Percentiles rank a stretch among this genome's conserved stretches.
Evolutionary conservation across 2,797 vertebrate genomes (phyloP).

Genomic region (Uromys caudimaculatus): DNA sequence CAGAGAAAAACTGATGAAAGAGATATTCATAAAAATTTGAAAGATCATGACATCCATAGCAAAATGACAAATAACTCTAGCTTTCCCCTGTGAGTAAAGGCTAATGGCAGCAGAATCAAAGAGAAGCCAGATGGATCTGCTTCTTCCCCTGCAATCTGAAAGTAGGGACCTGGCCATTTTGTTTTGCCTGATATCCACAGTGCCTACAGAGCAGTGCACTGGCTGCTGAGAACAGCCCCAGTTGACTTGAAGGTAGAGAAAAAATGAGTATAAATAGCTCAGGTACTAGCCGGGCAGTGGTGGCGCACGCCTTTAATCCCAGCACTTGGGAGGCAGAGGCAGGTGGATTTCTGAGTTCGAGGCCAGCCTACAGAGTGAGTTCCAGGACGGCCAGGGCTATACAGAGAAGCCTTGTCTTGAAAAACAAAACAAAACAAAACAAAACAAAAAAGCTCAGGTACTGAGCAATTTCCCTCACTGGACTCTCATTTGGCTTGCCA

Average conservation of each 20-base stretch:
- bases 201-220: rapidly evolving
- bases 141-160: not conserved
- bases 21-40: not conserved
- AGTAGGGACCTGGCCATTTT: not conserved
- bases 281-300: too few relatives aligned
- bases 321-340: too few relatives aligned
- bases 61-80: not conserved
- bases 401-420: too few relatives aligned
- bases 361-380: too few relatives aligned
- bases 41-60: not conserved
- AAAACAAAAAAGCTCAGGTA: rapidly evolving
- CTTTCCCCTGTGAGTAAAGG: not conserved
- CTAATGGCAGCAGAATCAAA: not conserved
- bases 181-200: not conserved
- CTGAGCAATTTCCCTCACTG: not conserved
- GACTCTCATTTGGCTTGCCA: not conserved
- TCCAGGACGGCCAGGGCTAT: too few relatives aligned
- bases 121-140: too few relatives aligned
- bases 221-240: not conserved
- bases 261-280: rapidly evolving
- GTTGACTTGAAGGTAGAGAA: not conserved
- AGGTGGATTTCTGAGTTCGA: too few relatives aligned
- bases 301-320: too few relatives aligned
- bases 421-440: too few relatives aligned
- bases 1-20: not conserved